phyloP scores from a whole-genome alignment of 1,140 invertebrate genomes.

The Carposina sasakii region DNA sequence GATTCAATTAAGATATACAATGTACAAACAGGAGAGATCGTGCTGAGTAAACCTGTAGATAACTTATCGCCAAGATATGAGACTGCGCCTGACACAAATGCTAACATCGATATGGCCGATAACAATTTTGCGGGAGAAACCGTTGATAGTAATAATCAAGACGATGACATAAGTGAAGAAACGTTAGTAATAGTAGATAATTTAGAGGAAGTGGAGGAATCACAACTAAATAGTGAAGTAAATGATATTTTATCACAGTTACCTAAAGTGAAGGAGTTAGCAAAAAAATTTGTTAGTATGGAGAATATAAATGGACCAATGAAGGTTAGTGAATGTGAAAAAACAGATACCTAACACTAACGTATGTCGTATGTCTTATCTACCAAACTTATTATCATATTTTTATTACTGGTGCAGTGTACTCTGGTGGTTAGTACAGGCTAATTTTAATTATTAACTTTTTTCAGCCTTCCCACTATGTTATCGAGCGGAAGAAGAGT shows the following conservation, averaged over 20 bases:
- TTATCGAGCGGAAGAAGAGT: constrained; percentile 40
- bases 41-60: constrained; percentile 64
- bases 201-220: constrained; percentile 27
- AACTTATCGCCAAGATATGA: constrained; percentile 56
- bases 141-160: constrained; percentile 35
- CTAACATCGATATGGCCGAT: constrained; percentile 53
- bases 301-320: constrained; percentile 48
- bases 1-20: constrained; percentile 71
- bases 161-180: constrained; percentile 29
- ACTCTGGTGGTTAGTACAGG: neutral
- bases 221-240: constrained; percentile 40
- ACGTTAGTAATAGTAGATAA: constrained; percentile 15
- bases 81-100: constrained; percentile 37
- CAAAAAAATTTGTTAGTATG: constrained; percentile 65
- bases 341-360: neutral
- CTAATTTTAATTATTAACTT: neutral
- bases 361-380: neutral
- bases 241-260: constrained; percentile 49
- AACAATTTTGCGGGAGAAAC: constrained; percentile 40
- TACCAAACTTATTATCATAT: constrained; percentile 6
- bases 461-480: constrained; percentile 44
- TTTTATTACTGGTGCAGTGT: neutral
- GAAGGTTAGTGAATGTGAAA: constrained; percentile 62
- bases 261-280: constrained; percentile 67
- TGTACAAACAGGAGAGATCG: constrained; percentile 64